phyloP scores from a whole-genome alignment of 2,113 vertebrate genomes.

The Labeo rohita region DNA sequence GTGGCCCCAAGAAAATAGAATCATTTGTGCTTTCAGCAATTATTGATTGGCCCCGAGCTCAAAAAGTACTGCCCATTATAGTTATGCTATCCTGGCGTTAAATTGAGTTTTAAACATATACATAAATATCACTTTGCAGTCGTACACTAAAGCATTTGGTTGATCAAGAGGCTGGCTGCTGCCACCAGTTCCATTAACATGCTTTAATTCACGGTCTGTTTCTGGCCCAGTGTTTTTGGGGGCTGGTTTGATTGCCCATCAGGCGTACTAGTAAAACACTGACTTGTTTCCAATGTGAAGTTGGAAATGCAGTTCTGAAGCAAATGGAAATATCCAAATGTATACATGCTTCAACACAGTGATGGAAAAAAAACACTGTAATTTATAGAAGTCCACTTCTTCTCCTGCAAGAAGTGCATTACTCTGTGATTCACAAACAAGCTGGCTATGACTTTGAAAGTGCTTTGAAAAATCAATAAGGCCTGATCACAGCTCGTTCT shows the following conservation, averaged over 20 bases:
- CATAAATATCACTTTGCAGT: conserved; percentile 82
- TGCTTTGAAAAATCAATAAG: conserved; percentile 63
- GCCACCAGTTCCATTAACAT: conserved; percentile 35
- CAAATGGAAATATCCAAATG: conserved; percentile 49
- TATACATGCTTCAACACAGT: not conserved
- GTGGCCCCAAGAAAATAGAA: conserved; percentile 81
- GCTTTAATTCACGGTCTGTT: not conserved
- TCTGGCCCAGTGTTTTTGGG: not conserved
- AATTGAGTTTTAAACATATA: conserved; percentile 84
- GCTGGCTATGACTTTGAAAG: conserved; percentile 62
- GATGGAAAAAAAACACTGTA: conserved; percentile 24
- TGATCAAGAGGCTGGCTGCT: conserved; percentile 8
- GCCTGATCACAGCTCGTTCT: conserved; percentile 56
- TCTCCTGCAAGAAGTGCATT: conserved; percentile 46
- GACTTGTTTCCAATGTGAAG: not conserved
- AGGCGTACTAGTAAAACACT: not conserved
- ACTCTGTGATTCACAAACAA: conserved; percentile 57
- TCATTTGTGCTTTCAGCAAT: conserved; percentile 86
- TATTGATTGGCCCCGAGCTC: conserved; percentile 81
- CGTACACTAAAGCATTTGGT: conserved; percentile 75
- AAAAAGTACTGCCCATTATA: conserved; percentile 82
- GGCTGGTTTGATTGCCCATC: not conserved
- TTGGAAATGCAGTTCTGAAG: not conserved
- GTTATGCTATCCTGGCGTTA: conserved; percentile 79
- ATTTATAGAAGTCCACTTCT: conserved; percentile 51